Conservation (phyloP, 2,888 invertebrate genomes). For the Pseudolycoriella hygida region DNA sequence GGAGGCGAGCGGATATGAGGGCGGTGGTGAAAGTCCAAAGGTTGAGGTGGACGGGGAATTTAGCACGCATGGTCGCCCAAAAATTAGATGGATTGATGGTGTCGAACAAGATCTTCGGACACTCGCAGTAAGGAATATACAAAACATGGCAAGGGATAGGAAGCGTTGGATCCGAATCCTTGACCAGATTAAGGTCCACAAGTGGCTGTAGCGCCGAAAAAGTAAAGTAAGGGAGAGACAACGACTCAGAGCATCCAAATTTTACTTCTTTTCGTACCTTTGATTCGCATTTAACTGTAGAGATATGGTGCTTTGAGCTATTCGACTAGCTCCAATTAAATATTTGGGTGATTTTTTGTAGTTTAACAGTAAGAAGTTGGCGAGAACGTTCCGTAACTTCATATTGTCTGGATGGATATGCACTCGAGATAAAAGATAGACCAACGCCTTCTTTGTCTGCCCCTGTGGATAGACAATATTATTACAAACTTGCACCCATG, state of each 20-base stretch:
- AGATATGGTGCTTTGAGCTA: slow-evolving; percentile 21
- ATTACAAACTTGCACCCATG: background rate
- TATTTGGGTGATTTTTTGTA: slow-evolving; percentile 17
- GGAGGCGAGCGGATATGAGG: no score
- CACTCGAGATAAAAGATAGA: slow-evolving; percentile 20
- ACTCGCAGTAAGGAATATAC: no score
- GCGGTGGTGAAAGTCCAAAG: no score
- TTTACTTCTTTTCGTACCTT: background rate
- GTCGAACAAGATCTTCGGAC: no score
- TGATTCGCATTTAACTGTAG: slow-evolving; percentile 9
- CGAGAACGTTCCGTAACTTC: slow-evolving; percentile 20
- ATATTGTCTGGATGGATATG: slow-evolving; percentile 23
- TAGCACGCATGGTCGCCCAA: no score
- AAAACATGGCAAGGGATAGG: no score
- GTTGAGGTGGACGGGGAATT: no score
- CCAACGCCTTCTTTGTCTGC: slow-evolving; percentile 17
- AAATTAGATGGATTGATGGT: no score
- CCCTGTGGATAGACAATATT: slow-evolving; percentile 14
- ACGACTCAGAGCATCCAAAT: background rate
- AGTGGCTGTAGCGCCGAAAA: no score
- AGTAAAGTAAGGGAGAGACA: no score
- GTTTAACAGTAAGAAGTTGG: slow-evolving; percentile 23
- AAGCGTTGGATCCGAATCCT: no score
- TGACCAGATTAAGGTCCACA: no score
- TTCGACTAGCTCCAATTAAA: slow-evolving; percentile 18